Conservation (phyloP, 2,113 vertebrate genomes). For the Dromaius novaehollandiae region DNA sequence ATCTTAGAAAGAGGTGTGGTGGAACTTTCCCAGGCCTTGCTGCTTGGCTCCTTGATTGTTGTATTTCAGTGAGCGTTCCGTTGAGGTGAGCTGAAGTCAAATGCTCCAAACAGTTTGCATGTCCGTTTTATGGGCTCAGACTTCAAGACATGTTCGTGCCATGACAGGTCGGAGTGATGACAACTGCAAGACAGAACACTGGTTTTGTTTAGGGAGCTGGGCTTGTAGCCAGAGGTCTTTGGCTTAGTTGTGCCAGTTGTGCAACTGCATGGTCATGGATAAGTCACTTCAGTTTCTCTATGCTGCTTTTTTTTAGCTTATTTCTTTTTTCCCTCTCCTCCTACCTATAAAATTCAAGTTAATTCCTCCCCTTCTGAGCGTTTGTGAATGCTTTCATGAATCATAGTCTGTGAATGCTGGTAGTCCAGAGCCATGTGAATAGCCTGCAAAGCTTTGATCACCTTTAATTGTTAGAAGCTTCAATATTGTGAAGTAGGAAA, state of each 20-base stretch:
- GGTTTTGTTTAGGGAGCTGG: not conserved
- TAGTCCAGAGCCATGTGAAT: not conserved
- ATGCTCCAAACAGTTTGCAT: not conserved
- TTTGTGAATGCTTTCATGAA: conserved; percentile 24
- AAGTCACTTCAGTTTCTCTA: not conserved
- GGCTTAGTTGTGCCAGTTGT: not conserved
- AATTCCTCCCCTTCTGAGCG: not conserved
- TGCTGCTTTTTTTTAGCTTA: not conserved
- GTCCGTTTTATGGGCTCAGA: not conserved
- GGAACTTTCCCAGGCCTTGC: not conserved
- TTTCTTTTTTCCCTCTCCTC: not conserved
- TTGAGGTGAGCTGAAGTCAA: not conserved
- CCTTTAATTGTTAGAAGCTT: not conserved
- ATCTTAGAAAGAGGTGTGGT: not conserved
- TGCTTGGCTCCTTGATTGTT: not conserved
- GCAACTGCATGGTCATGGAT: not conserved
- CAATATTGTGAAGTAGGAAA: not conserved
- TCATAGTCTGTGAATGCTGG: conserved; percentile 24
- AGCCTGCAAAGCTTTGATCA: conserved; percentile 27
- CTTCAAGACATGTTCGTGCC: not conserved
- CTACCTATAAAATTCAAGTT: conserved; percentile 26
- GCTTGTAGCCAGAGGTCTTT: not conserved
- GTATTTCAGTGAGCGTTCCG: not conserved
- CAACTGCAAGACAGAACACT: not conserved
- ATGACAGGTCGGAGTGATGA: not conserved